Percentiles rank a stretch among this genome's conserved stretches.
These are phyloP conservation scores for Ia io DNA, from an alignment of 2,113 vertebrate genomes.

Conservation along the genomic window DNA sequence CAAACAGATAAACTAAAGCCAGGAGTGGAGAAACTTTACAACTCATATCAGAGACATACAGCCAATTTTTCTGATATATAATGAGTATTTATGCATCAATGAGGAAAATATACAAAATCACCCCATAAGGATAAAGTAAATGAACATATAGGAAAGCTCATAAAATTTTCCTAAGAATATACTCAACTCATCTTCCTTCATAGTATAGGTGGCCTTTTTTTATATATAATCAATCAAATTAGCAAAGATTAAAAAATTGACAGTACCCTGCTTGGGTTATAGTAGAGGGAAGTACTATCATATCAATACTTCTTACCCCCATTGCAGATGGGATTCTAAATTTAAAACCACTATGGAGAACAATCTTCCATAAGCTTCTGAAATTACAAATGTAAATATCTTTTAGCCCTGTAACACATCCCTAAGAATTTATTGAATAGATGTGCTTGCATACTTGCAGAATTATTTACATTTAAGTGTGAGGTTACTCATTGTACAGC, in stretches of 20 bases:
- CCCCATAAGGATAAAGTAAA: neutral
- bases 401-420: neutral
- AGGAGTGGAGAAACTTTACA: neutral
- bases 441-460: neutral
- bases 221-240: neutral
- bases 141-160: neutral
- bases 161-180: neutral
- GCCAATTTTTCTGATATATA: neutral
- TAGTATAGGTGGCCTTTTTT: neutral
- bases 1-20: neutral
- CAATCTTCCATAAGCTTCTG: neutral
- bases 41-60: neutral
- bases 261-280: neutral
- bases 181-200: neutral
- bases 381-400: neutral
- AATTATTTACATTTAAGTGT: neutral
- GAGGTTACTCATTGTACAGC: neutral
- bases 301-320: neutral
- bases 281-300: neutral
- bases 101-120: neutral
- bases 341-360: neutral
- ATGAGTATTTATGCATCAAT: neutral
- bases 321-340: neutral
- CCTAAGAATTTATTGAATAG: neutral
- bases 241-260: neutral